Percentiles rank a stretch among this genome's conserved stretches.
Conservation (phyloP, 1,140 invertebrate species). For the Hestina assimilis region DNA sequence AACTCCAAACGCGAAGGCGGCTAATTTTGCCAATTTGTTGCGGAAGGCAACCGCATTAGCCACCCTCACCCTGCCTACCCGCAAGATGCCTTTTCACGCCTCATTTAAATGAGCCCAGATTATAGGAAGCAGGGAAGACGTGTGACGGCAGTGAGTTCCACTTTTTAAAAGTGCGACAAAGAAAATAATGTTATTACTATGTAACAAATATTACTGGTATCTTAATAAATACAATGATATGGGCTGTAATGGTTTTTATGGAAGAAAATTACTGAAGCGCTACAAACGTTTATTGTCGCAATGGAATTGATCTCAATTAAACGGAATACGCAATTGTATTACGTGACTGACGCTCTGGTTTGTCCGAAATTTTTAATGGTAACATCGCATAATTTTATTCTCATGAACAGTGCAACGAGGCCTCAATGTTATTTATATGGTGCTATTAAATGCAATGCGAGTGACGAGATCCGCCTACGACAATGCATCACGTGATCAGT, state of each 20-base stretch:
- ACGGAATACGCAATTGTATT: slow-evolving; percentile 14
- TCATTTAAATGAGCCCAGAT: too few relatives aligned
- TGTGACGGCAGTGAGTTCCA: too few relatives aligned
- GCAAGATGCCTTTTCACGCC: too few relatives aligned
- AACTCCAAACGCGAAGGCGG: too few relatives aligned
- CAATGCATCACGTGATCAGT: slow-evolving; percentile 36
- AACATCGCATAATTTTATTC: slow-evolving; percentile 9
- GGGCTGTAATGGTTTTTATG: background rate
- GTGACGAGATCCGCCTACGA: slow-evolving; percentile 29
- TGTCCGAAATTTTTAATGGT: background rate
- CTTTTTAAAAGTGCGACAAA: too few relatives aligned
- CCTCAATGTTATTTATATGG: slow-evolving; percentile 18
- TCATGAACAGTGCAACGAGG: slow-evolving; percentile 4
- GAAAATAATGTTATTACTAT: too few relatives aligned
- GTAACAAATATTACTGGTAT: too few relatives aligned
- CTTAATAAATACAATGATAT: too few relatives aligned
- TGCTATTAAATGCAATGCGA: slow-evolving; percentile 20
- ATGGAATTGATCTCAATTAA: slow-evolving; percentile 15
- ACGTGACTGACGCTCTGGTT: slow-evolving; percentile 1
- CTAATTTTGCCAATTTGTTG: too few relatives aligned
- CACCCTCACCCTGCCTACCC: too few relatives aligned
- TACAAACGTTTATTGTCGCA: slow-evolving; percentile 6
- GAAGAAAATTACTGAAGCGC: background rate
- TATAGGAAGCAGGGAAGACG: too few relatives aligned
- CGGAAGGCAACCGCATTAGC: too few relatives aligned